Evolutionary conservation across 2,113 vertebrate genomes (phyloP), one percentile per base, ranked within the genome.

Genomic region (Probosciger aterrimus): DNA sequence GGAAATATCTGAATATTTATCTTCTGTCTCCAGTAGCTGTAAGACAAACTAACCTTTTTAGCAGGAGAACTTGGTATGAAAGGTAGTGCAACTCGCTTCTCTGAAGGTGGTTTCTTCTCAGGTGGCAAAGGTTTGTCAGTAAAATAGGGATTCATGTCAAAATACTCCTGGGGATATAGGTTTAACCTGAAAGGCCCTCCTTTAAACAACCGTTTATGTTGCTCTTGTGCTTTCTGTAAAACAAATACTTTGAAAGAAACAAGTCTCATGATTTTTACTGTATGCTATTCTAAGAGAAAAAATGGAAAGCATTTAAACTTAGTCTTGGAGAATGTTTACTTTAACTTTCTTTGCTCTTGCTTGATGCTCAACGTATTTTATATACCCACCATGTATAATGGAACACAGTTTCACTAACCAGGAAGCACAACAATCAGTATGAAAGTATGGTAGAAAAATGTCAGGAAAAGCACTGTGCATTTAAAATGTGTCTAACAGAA

Each of bases 11-110:
- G 35, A 47, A 44, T 55, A 69, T 44, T 63, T 70, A 25, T 59
- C 52, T 82, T 82, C n/a, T 59, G 19, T 47, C 52, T 86, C 6
- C 28, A 62, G 73, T 53, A 86, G 22, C 64, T 87, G 3, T 33
- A 79, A 59, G 64, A 57, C 37, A 90, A 86, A 79, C 76, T 80
- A 91, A 99, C 99, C 97, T 96, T 98, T 97, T 99, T 99, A 88
- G 97, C 97, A 59, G 98, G 99, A 92, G 99, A 99, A 50, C 97
- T 85, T n/a, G 99, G 98, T 83, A 98, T 99, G 95, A 99, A 99
- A 44, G 98, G 97, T 12, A 63, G 71, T 14, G 11, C 35, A 85
- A 47, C 9, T 35, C 22, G 4, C 70, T 95, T 94, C 96, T 94
- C 84, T 65, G 88, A 75, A 27, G 75, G 92, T 46, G 46, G 46